Evolutionary conservation across 2,113 vertebrate species (phyloP), one percentile per base, ranked within the genome.

Genomic region (Mus spicilegus): DNA sequence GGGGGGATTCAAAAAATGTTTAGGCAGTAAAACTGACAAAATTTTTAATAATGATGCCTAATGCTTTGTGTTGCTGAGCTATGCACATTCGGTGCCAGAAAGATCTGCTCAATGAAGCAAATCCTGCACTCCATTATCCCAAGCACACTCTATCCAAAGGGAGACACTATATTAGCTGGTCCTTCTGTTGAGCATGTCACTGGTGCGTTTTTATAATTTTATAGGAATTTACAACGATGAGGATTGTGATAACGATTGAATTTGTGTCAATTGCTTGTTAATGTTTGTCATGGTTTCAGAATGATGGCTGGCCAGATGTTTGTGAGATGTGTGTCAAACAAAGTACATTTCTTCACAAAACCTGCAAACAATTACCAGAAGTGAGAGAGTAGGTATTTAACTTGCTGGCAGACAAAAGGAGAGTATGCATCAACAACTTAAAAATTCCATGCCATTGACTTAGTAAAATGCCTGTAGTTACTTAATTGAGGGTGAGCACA

Each of bases 21-120:
- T 82, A 91, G 86, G 81, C 76, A 94, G 77, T 95, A 91, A 92
- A 90, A 93, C 65, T 94, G 95, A 96, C 96, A 94, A 86, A 94
- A 89, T 56, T 91, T 49, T 93, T 96, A 93, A 89, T 97, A 91
- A 97, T 86, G 81, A 94, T 69, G 81, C 22, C 67, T 69, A 49
- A 30, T 5, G 36, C 69, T 94, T 87, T 69, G 73, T 93, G 56
- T 67, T 86, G 94, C 96, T 94, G 96, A 96, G 95, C 86, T 95
- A 39, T 69, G 91, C 89, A 94, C 39, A 82, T 91, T 96, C 58
- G 12, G 65, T 63, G 91, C 67, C 82, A 91, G 67, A 54, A 87
- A 36, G 67, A 82, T 42, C 26, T 51, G 89, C 87, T 96, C 96
- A 89, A 22, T 78, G 95, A 96, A 96, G 93, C 89, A 76, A 75